These are phyloP conservation scores for Diacarnus erythraeanus DNA, from an alignment of 37 sponge, comb jelly and placozoan species.

Conservation along the genomic window DNA sequence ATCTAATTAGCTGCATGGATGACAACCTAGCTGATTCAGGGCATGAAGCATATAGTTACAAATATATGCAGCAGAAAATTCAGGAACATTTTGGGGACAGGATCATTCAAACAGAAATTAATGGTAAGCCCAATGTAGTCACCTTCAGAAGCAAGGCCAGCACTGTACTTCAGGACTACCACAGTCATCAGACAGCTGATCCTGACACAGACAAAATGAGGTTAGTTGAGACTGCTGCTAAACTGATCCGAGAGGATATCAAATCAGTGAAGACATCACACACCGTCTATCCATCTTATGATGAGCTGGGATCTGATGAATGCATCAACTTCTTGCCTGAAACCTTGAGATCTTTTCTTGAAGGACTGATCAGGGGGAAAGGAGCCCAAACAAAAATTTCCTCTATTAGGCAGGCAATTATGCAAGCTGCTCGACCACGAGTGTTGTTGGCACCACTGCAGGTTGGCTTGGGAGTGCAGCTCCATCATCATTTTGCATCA, in stretches of 20 bases:
- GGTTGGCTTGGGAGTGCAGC: neutral
- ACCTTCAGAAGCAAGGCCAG: slow-evolving; percentile 27
- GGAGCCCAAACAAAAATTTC: slow-evolving; percentile 1
- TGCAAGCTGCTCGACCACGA: slow-evolving; percentile 38
- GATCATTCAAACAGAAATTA: slow-evolving; percentile 16
- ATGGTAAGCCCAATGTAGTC: slow-evolving; percentile 30
- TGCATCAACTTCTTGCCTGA: slow-evolving; percentile 23
- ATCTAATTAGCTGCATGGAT: slow-evolving; percentile 5
- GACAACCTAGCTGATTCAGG: slow-evolving; percentile 11
- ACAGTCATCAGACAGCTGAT: slow-evolving; percentile 16
- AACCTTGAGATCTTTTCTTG: slow-evolving; percentile 11
- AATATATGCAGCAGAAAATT: slow-evolving; percentile 11
- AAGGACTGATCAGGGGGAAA: slow-evolving; percentile 13
- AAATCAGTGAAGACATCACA: slow-evolving; percentile 31
- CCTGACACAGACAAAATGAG: slow-evolving; percentile 22
- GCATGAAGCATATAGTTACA: slow-evolving; percentile 5
- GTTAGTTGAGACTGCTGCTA: slow-evolving; percentile 41
- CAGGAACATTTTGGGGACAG: slow-evolving; percentile 7
- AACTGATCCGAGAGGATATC: slow-evolving; percentile 41
- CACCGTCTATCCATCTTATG: slow-evolving; percentile 22
- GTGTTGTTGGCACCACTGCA: slow-evolving; percentile 42
- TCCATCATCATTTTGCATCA: slow-evolving; percentile 19
- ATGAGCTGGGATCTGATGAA: slow-evolving; percentile 21
- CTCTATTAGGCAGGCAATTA: slow-evolving; percentile 10
- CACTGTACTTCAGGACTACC: slow-evolving; percentile 35